Base-by-base conservation (phyloP, 2,113 vertebrate species). In the Megaleporinus macrocephalus region DNA sequence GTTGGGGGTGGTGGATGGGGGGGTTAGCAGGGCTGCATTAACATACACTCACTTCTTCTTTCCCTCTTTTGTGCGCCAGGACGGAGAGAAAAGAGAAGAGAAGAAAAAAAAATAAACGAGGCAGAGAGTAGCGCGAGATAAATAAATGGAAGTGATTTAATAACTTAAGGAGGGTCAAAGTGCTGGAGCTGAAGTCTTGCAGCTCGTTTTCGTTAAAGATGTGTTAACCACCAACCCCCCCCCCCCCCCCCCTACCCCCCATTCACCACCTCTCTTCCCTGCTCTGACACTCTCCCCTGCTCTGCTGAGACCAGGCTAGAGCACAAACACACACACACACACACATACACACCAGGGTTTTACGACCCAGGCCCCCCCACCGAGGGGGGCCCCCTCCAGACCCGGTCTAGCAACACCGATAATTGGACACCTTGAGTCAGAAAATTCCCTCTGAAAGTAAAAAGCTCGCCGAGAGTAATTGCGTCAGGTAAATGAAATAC, bases 281-380 rank as follows among this genome's bases (percentile, higher is more conserved):
- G 36, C 80, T 87, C 85, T 85, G 84, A n/a, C n/a, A 16, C 14
- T 9, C 65, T 69, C 36, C 74, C 36, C 84, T 20, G 36, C 80
- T 87, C 85, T 85, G 84, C 83, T 41, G 88, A 89, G 91, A 91
- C 87, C 84, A 55, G 73, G 80, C 63, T 51, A 89, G 83, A 90
- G 90, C 87, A 90, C 91, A 94, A 92, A 94, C 91, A 93, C 91
- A 93, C 87, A 88, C 90, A n/a, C n/a, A n/a, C n/a, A n/a, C n/a
- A n/a, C 87, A 90, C 91, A 94, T 92, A 94, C 91, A 93, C 91
- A 93, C 87, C 90, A 89, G 88, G 87, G 87, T 88, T 91, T 90
- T 89, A 88, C 20, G 26, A 15, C 74, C 57, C 62, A 29, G 24
- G 20, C 53, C 68, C 41, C 79, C 65, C 66, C 68, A 70, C 53